Percentiles rank a stretch among this genome's conserved stretches.
Conservation (phyloP, 1,140 invertebrate species). For the Bursaphelenchus mucronatus region DNA sequence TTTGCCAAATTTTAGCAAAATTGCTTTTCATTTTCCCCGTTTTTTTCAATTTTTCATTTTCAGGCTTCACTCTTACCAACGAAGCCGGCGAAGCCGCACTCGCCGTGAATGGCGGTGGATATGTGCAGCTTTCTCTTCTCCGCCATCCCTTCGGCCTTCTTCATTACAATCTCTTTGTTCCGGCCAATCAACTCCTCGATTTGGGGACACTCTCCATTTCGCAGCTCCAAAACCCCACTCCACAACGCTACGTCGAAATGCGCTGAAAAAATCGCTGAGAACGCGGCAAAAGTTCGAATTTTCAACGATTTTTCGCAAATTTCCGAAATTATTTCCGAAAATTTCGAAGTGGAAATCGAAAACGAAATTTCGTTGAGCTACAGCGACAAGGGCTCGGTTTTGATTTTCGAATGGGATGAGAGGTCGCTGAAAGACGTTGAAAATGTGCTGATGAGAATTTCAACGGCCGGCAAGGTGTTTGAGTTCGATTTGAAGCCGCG, state of each 20-base stretch:
- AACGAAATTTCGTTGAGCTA: conserved; percentile 7
- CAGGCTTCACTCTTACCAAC: conserved; percentile 33
- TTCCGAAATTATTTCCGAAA: conserved; percentile 15
- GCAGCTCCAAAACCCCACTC: conserved; percentile 12
- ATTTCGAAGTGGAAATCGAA: background rate
- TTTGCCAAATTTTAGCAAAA: no score
- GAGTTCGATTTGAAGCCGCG: conserved; percentile 30
- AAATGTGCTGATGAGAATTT: no score
- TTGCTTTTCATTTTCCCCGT: no score
- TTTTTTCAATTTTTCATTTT: conserved; percentile 13
- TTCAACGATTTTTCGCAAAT: conserved; percentile 24
- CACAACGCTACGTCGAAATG: conserved; percentile 3
- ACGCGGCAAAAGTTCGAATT: conserved; percentile 2
- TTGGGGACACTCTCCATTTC: conserved; percentile 60
- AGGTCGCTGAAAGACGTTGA: no score
- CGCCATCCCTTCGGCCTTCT: conserved; percentile 82
- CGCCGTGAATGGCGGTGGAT: conserved; percentile 90
- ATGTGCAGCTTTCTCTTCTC: conserved; percentile 86
- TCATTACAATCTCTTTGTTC: conserved; percentile 84
- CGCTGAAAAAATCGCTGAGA: background rate
- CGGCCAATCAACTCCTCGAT: conserved; percentile 82
- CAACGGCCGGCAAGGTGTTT: no score
- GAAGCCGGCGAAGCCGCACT: conserved; percentile 73
- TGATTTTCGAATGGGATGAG: no score
- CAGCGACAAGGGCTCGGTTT: no score